These are phyloP conservation scores for Lasius fuliginosus DNA, from an alignment of 2,888 invertebrate species.

Conservation along the genomic window DNA sequence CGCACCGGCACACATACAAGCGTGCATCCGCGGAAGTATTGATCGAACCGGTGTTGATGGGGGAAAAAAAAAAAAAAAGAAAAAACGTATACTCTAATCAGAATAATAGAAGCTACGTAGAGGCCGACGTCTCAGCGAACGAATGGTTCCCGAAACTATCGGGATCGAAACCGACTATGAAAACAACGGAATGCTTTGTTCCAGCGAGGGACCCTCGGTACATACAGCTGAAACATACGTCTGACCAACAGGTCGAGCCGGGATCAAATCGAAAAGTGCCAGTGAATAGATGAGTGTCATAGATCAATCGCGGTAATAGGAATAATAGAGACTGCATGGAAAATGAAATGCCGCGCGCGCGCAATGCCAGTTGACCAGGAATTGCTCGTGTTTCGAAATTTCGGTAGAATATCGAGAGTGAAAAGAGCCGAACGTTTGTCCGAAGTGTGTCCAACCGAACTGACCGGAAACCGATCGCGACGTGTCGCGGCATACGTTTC, in stretches of 20 bases:
- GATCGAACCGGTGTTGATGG: constrained; percentile 57
- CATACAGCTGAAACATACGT: background rate
- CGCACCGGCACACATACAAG: background rate
- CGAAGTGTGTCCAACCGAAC: constrained; percentile 43
- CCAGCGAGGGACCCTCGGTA: background rate
- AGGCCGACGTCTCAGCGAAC: background rate
- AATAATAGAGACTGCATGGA: constrained; percentile 33
- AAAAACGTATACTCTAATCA: constrained; percentile 54
- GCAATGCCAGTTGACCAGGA: constrained; percentile 52
- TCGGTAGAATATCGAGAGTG: constrained; percentile 38
- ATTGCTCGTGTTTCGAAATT: constrained; percentile 41
- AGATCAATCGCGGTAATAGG: constrained; percentile 45
- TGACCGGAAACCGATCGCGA: constrained; percentile 28
- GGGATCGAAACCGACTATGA: background rate
- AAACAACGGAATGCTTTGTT: constrained; percentile 26
- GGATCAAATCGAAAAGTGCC: constrained; percentile 39
- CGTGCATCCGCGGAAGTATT: constrained; percentile 20
- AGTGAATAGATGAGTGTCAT: constrained; percentile 15
- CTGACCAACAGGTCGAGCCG: background rate
- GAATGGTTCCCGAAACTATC: background rate
- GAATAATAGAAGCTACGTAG: constrained; percentile 32
- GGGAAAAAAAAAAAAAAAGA: too few relatives aligned
- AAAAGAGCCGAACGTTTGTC: constrained; percentile 46
- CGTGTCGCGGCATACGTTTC: background rate
- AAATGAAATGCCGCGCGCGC: constrained; percentile 52